A percentile compares a stretch with the other conserved stretches of the same genome.
Conservation (phyloP, 2,888 invertebrate genomes). For the Beris morrisii region DNA sequence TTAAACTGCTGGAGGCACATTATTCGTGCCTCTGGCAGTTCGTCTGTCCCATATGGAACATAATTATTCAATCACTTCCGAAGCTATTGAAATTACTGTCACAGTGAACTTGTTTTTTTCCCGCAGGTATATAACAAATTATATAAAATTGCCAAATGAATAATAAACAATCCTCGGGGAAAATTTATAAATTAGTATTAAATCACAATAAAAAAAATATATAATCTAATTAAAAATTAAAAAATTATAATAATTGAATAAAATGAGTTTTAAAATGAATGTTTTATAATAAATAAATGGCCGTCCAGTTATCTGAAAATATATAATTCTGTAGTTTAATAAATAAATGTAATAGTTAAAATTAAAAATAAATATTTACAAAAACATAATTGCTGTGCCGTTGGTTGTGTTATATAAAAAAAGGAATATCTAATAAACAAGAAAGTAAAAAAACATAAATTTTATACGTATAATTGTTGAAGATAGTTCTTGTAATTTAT, state of each 20-base stretch:
- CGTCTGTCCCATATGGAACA: no score
- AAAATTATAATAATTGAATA: not conserved
- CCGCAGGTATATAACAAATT: no score
- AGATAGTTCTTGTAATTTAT: constrained; percentile 11
- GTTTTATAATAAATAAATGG: not conserved
- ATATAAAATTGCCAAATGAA: no score
- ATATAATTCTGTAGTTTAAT: not conserved
- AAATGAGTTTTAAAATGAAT: not conserved
- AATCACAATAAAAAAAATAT: no score
- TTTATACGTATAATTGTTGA: constrained; percentile 19
- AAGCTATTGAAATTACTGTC: no score
- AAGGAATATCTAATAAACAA: constrained; percentile 3
- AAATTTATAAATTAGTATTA: no score
- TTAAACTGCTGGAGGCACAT: no score
- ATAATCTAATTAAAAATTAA: not conserved
- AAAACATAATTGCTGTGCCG: constrained; percentile 18
- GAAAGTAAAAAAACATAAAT: constrained; percentile 16
- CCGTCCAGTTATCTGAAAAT: not conserved
- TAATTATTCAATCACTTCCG: no score
- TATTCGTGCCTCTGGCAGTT: no score
- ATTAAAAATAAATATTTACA: not conserved
- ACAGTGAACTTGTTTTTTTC: no score
- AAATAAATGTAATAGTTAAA: not conserved
- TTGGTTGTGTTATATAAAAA: constrained; percentile 32
- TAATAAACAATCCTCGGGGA: no score